Base-by-base conservation (phyloP, 2,113 vertebrate genomes). In the Plestiodon gilberti region DNA sequence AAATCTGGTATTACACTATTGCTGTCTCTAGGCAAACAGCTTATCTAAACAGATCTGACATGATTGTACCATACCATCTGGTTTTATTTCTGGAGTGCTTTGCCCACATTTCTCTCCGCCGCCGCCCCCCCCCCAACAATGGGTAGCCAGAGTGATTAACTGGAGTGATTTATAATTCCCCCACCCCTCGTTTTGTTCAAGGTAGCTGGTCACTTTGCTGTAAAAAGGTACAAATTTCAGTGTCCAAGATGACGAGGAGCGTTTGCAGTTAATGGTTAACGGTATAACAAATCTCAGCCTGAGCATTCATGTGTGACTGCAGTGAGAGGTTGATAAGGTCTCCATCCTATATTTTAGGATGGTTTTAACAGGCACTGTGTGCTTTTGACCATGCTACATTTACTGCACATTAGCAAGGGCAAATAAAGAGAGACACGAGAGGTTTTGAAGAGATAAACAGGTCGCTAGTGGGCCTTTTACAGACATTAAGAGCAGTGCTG, bases 1-100 rank as follows among this genome's bases (percentile, higher is more conserved):
- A 98, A 96, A 97, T 97, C 97, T 97, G 97, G 95, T 97, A 95
- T 96, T 94, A 90, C 93, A 93, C 94, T 88, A 87, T 90, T 90
- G 92, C 91, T 96, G 98, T 98, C 98, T 95, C 95, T 95, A 95
- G 95, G 97, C 96, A 98, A 98, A 98, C 97, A 98, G 95, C 96
- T 97, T 98, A 95, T 97, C 96, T 97, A 98, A 98, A 99, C 98
- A 98, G 57, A 94, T 95, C 92, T 92, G 94, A 91, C 95, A 95
- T 93, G 95, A 93, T 90, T 85, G 88, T 92, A 90, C 96, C 94
- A 97, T 92, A 90, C 96, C 94, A 97, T 97, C 96, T 97, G 97
- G 94, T 94, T 94, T 94, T 91, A 93, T 89, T 95, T 94, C 95
- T 96, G 85, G 89, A 96, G 95, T 95, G 94, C 93, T 96, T 90